Base-by-base conservation (phyloP, 2,113 vertebrate species). In the Lepisosteus oculatus region DNA sequence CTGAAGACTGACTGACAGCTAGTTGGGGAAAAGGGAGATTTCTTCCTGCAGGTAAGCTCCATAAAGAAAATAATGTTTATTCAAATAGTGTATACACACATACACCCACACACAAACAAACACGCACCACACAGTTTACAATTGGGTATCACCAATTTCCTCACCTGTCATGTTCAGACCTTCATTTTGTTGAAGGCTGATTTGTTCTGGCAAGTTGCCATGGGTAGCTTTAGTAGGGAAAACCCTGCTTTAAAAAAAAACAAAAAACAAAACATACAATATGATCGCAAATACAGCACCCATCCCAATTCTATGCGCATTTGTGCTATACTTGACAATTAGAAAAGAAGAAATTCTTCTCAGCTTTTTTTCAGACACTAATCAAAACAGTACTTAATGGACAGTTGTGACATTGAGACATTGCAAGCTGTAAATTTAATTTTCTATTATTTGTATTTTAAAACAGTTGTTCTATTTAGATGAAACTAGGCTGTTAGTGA, bases 21-120 rank as follows among this genome's bases (percentile, higher is more conserved):
- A 68, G 66, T 65, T 66, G 73, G 76, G 67, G 72, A 70, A 78
- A 73, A 75, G 76, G 74, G 80, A 77, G 75, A 72, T 78, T 77
- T 81, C 73, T 77, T 54, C 4, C 68, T 47, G 15, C 15, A 11
- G 43, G 17, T 56, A 0, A 12, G 64, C 71, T 67, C 13, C n/a
- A 42, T 43, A 43, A 66, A 65, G 59, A 67, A 14, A 45, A 29
- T 51, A 45, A 29, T 51, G 9, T 51, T 29, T 29, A 29, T 29
- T 29, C 29, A 29, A 29, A 29, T 29, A 29, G 1, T 42, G 3
- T 29, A 43, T 45, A 59, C 12, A 8, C 29, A 44, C 41, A 3
- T 43, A 42, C 11, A 59, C n/a, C 13, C 45, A 43, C 68, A 69
- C 41, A 62, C 41, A 57, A 56, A 43, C 13, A 59, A 8, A 45